phyloP scores from a whole-genome alignment of 2,888 invertebrate species.

The Auanema sp. region DNA sequence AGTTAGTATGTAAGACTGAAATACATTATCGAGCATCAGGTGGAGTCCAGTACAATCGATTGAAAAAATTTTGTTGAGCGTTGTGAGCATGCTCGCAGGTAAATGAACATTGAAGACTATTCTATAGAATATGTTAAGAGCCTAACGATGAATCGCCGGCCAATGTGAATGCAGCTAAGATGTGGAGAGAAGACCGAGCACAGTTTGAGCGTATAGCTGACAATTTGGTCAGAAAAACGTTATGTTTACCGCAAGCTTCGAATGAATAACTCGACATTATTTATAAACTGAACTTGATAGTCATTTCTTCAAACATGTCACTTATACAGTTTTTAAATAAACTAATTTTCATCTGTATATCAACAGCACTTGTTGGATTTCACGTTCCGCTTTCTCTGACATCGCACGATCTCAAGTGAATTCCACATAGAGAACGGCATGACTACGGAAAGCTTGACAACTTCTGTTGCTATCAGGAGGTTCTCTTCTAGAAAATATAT shows the following conservation, averaged over 20 bases:
- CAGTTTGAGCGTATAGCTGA: constrained; percentile 92
- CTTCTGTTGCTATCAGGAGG: no score
- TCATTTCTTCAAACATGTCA: no score
- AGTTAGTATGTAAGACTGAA: neutral
- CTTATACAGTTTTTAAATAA: no score
- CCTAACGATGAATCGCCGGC: constrained; percentile 99
- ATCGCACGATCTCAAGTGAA: no score
- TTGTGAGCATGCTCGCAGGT: constrained; percentile 96
- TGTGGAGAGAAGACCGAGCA: constrained; percentile 77
- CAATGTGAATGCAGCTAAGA: constrained; percentile 83
- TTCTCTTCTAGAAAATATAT: no score
- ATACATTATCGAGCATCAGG: constrained; percentile 65
- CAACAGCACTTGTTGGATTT: no score
- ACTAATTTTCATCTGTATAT: no score
- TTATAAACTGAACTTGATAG: neutral
- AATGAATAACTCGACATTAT: neutral
- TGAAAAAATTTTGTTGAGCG: constrained; percentile 95
- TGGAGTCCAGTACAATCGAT: constrained; percentile 99
- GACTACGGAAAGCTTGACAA: no score
- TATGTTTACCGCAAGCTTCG: constrained; percentile 72
- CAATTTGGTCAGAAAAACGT: constrained; percentile 84
- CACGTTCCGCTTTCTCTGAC: no score
- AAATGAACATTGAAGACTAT: constrained; percentile 25
- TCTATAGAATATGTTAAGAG: constrained; percentile 70
- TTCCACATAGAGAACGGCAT: no score